Base-by-base conservation (phyloP, 1,140 invertebrate genomes). In the Conus betulinus region DNA sequence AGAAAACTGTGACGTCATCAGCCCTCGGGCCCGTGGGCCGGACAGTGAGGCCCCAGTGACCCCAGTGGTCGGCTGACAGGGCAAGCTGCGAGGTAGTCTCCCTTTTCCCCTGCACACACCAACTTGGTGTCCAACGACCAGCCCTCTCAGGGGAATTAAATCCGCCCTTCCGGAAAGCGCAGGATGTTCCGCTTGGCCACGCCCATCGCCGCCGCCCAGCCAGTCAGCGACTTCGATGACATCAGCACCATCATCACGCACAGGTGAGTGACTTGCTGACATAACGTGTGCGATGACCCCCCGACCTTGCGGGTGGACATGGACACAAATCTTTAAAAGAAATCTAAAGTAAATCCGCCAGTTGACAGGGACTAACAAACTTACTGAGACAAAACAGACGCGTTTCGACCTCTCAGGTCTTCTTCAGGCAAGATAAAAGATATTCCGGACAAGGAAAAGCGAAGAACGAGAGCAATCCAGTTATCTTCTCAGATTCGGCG, bases 171-270 rank as follows among this genome's bases (percentile, higher is more conserved):
- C 55, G 13, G 82, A 10, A 84, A 63, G n/a, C 55, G 82, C 85
- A 87, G 25, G 51, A 87, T 87, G 85, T 87, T 87, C 74, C 85
- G 74, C 8, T 78, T 87, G 51, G 74, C 51, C 71, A 87, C 52
- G 52, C 85, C 85, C 71, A 78, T 87, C 39, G 39, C 85, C 53
- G 10, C 51, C 71, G 71, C 71, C 79, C 52, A 60, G 15, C 85
- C 85, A 78, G 23, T 79, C 74, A 87, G 74, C 52, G 85, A 87
- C 74, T 87, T 87, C 27, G 85, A 87, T 25, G 85, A 87, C 71
- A 87, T 87, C 71, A 87, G 85, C 85, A 87, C 85, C 25, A 87
- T 87, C 23, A 11, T 87, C n/a, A 87, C 85, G 8, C 85, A 87
- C 74, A 87, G 85, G 85, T 87, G 39, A 87, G 85, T 60, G 23